Percentiles rank a stretch among this genome's conserved stretches.
Evolutionary conservation across 2,888 invertebrate genomes (phyloP).

Genomic region (Poecilobothrus nobilitatus): DNA sequence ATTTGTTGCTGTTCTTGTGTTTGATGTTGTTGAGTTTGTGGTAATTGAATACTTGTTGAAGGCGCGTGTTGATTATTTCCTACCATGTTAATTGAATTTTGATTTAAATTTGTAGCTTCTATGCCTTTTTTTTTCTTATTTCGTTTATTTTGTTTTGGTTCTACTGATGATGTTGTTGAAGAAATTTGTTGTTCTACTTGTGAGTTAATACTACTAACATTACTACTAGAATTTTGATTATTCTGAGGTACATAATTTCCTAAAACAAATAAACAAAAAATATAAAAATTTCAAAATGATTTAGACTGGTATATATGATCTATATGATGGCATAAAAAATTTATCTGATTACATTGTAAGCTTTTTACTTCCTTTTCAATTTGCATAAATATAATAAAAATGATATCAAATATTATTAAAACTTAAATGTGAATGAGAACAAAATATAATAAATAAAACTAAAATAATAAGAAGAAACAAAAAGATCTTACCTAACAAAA

Average conservation of each 20-base stretch:
- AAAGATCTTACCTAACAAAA: neutral
- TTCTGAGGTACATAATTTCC: slow-evolving; percentile 8
- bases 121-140: slow-evolving; percentile 36
- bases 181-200: slow-evolving; percentile 22
- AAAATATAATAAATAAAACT: neutral
- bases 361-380: too few species aligned
- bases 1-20: slow-evolving; percentile 35
- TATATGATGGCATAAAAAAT: too few species aligned
- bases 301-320: too few species aligned
- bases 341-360: too few species aligned
- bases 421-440: neutral
- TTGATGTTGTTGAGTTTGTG: slow-evolving; percentile 29
- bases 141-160: slow-evolving; percentile 28
- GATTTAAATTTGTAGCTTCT: slow-evolving; percentile 26
- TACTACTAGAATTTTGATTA: slow-evolving; percentile 7
- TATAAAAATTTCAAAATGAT: too few species aligned
- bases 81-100: slow-evolving; percentile 21
- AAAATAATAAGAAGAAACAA: neutral
- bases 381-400: too few species aligned
- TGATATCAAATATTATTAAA: too few species aligned
- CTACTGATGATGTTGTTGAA: slow-evolving; percentile 20
- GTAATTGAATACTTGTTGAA: slow-evolving; percentile 13
- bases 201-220: slow-evolving; percentile 14
- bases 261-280: neutral
- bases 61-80: slow-evolving; percentile 21